Evolutionary conservation across 2,888 invertebrate genomes (phyloP).

Genomic region (Drosophila macrospina): DNA sequence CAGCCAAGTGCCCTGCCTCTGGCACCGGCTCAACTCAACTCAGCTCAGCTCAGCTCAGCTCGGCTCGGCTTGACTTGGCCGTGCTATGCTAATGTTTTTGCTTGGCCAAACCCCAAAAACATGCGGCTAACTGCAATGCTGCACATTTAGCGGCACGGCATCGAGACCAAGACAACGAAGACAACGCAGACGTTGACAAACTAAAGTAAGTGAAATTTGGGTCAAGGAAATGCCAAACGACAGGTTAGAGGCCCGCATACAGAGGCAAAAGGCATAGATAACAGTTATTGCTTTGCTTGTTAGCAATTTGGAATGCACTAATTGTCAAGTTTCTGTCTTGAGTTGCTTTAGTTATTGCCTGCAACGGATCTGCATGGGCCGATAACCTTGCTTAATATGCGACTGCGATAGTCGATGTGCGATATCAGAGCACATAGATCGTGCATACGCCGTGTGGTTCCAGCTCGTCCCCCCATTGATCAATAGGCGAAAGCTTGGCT

Average conservation of each 20-base stretch:
- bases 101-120: constrained; percentile 46
- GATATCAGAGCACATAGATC: constrained; percentile 48
- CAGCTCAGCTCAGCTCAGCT: not conserved
- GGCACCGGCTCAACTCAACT: constrained; percentile 9
- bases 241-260: constrained; percentile 59
- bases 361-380: constrained; percentile 43
- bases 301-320: constrained; percentile 61
- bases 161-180: constrained; percentile 9
- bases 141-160: constrained; percentile 29
- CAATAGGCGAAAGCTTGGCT: constrained; percentile 50
- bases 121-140: constrained; percentile 46
- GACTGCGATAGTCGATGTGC: constrained; percentile 21
- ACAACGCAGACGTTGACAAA: constrained; percentile 52
- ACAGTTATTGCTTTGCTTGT: constrained; percentile 60
- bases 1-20: constrained; percentile 65
- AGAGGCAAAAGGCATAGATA: constrained; percentile 34
- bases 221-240: constrained; percentile 81
- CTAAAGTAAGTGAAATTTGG: constrained; percentile 73
- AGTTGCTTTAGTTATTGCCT: constrained; percentile 54
- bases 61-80: constrained; percentile 8
- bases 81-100: constrained; percentile 63
- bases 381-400: constrained; percentile 53
- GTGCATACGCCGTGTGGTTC: constrained; percentile 34
- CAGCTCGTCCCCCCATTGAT: not conserved
- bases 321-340: constrained; percentile 51